Conservation (phyloP, 1,140 invertebrate genomes). For the Cydia fagiglandana region DNA sequence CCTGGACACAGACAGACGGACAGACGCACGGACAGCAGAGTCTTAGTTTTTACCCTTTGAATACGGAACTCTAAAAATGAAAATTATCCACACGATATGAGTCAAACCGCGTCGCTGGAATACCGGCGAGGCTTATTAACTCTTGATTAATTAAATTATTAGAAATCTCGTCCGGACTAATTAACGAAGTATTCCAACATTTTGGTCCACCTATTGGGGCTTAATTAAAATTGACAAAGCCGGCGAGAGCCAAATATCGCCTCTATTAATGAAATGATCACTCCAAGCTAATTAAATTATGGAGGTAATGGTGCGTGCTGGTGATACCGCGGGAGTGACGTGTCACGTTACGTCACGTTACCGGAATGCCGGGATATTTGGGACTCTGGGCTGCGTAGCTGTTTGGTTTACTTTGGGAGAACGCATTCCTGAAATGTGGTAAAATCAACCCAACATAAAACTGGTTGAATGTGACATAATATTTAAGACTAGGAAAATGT, state of each 20-base stretch:
- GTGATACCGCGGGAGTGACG: slow-evolving; percentile 62
- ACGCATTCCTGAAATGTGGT: background rate
- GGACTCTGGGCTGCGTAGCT: background rate
- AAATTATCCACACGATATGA: slow-evolving; percentile 35
- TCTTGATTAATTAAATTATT: slow-evolving; percentile 77
- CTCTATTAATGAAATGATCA: slow-evolving; percentile 77
- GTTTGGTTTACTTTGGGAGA: background rate
- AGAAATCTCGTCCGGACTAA: slow-evolving; percentile 76
- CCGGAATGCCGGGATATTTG: background rate
- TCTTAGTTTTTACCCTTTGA: no score
- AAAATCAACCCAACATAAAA: no score
- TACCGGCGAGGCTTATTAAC: slow-evolving; percentile 73
- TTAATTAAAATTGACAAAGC: slow-evolving; percentile 79
- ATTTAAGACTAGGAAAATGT: no score
- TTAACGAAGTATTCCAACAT: slow-evolving; percentile 78
- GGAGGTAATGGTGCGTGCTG: slow-evolving; percentile 76
- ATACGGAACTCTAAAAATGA: background rate
- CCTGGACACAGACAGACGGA: no score
- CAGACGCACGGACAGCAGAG: no score
- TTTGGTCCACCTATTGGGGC: slow-evolving; percentile 73
- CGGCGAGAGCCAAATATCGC: slow-evolving; percentile 72
- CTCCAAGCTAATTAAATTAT: slow-evolving; percentile 79
- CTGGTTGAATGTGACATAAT: no score
- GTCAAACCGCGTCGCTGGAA: slow-evolving; percentile 66
- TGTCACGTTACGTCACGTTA: slow-evolving; percentile 7